A percentile compares a stretch with the other conserved stretches of the same genome.
These are phyloP conservation scores for Ephialtes manifestator DNA, from an alignment of 2,888 invertebrate genomes.

Conservation along the genomic window DNA sequence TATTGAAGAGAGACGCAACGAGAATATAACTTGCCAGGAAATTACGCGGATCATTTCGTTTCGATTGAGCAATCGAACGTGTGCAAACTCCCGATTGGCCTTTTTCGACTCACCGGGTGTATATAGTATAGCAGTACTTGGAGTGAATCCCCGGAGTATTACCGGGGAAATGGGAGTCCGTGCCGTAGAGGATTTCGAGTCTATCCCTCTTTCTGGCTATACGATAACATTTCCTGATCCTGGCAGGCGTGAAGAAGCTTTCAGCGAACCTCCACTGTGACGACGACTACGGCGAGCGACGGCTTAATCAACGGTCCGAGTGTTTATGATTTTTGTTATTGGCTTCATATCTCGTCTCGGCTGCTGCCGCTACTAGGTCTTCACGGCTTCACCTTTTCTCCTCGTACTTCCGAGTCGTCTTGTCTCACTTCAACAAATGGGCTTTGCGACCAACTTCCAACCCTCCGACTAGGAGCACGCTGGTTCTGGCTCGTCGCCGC, in stretches of 20 bases:
- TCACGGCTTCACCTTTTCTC: slow-evolving; percentile 25
- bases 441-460: slow-evolving; percentile 48
- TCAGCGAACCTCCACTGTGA: slow-evolving; percentile 73
- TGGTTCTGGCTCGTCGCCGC: slow-evolving; percentile 51
- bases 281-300: slow-evolving; percentile 72
- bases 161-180: slow-evolving; percentile 65
- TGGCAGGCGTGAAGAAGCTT: slow-evolving; percentile 80
- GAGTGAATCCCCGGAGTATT: slow-evolving; percentile 65
- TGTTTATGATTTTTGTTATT: slow-evolving; percentile 86
- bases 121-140: slow-evolving; percentile 20
- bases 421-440: slow-evolving; percentile 26
- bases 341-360: slow-evolving; percentile 81
- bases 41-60: slow-evolving; percentile 63
- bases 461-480: slow-evolving; percentile 37
- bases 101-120: neutral
- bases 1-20: slow-evolving; percentile 38
- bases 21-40: slow-evolving; percentile 58
- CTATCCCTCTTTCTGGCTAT: slow-evolving; percentile 54
- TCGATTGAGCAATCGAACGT: slow-evolving; percentile 71
- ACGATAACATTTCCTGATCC: slow-evolving; percentile 73
- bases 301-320: slow-evolving; percentile 85
- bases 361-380: slow-evolving; percentile 44
- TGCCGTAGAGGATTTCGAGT: slow-evolving; percentile 63
- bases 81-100: slow-evolving; percentile 67
- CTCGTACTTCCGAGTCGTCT: slow-evolving; percentile 21